Base-by-base conservation (phyloP, 2,888 invertebrate species). In the Amiota minor region DNA sequence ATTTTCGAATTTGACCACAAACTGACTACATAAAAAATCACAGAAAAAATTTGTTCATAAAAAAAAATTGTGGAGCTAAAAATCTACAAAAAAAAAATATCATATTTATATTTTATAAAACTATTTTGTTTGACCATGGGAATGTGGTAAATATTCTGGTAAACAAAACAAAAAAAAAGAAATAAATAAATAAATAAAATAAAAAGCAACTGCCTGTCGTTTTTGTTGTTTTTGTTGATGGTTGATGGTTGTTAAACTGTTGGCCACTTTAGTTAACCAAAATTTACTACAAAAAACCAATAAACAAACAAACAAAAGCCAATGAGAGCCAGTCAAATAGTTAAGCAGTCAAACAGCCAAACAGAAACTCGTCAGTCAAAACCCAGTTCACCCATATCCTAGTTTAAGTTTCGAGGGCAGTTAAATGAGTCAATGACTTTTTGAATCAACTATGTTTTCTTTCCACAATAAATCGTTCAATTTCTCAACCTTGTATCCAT, bases 191-290 rank as follows among this genome's bases (percentile, higher is more conserved):
- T 64, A 16, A 46, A 35, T n/a, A 45, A 64, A 64, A 64, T 46
- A 18, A 61, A 61, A 61, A 61, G 35, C 14, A 62, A 62, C 20
- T 11, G 2, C 12, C 10, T 35, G 62, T 4, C 14, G 14, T 23
- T 12, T 14, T 47, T 75, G 61, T 72, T 70, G 61, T 55, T 75
- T 65, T 70, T 72, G 71, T 72, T 74, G 69, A 73, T 73, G 71
- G 73, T 76, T 75, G 71, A 73, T 75, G 76, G 77, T 73, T 78
- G 78, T 85, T 82, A 80, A 84, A 78, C 77, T 78, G 78, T 80
- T 85, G 82, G 80, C 83, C 87, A 86, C 85, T 86, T 85, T 85
- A 83, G 86, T 86, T 83, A 81, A 85, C 83, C 85, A 83, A 78
- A 82, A 80, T 83, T 86, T 84, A 85, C 81, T 77, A 80, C 75